Evolutionary conservation across 2,113 vertebrate genomes (phyloP).

Genomic region (Semnornis frantzii): DNA sequence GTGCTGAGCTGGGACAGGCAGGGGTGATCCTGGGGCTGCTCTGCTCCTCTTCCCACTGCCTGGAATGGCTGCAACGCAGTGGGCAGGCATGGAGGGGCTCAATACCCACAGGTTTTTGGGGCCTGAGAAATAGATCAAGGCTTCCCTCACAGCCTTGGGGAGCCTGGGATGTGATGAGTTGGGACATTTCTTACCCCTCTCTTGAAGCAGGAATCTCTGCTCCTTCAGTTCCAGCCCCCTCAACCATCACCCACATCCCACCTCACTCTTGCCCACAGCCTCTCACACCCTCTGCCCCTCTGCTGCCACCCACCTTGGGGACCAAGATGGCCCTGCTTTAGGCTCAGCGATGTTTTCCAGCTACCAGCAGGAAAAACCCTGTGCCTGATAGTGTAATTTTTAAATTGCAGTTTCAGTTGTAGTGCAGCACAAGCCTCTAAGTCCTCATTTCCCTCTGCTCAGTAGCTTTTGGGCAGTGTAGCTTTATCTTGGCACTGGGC

Average conservation of each 20-base stretch:
- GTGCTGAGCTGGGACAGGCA: background rate
- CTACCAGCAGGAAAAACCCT: accelerated
- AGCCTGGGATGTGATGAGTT: accelerated
- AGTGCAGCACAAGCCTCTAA: background rate
- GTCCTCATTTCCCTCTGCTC: background rate
- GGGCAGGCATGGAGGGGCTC: background rate
- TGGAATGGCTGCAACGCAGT: accelerated
- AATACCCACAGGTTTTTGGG: accelerated
- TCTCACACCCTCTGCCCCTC: background rate
- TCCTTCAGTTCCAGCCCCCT: background rate
- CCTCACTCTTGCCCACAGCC: background rate
- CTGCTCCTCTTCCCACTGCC: background rate
- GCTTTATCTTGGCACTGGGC: accelerated
- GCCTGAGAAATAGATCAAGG: background rate
- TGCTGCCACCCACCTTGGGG: background rate
- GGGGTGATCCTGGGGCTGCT: background rate
- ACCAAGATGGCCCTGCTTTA: background rate
- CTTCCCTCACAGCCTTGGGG: background rate
- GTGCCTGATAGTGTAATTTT: accelerated
- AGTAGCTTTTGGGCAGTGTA: accelerated
- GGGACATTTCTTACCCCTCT: background rate
- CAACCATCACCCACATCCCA: accelerated
- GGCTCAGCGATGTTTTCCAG: background rate
- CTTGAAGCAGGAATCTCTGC: accelerated
- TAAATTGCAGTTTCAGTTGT: background rate